phyloP scores from a whole-genome alignment of 37 sponge, comb jelly and placozoan species.

The Spongilla lacustris region DNA sequence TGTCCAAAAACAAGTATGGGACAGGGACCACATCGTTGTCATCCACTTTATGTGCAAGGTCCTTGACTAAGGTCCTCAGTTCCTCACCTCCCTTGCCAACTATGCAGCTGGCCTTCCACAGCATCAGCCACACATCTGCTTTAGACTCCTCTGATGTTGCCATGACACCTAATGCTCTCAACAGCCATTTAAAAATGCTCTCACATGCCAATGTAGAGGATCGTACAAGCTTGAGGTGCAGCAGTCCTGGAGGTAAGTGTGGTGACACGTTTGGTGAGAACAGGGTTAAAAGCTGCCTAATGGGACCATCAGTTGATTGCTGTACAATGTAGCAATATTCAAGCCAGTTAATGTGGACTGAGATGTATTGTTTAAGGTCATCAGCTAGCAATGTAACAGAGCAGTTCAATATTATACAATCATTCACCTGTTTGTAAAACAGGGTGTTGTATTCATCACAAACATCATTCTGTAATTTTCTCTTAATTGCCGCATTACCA shows the following conservation, averaged over 20 bases:
- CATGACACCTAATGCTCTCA: not conserved
- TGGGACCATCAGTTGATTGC: not conserved
- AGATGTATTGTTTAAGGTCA: not conserved
- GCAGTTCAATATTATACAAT: not conserved
- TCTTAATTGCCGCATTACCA: not conserved
- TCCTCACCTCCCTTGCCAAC: not conserved
- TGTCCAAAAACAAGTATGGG: not conserved
- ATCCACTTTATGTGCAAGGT: not conserved
- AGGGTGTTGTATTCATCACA: not conserved
- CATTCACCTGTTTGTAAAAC: not conserved
- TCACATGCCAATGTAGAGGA: not conserved
- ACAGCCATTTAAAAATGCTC: not conserved
- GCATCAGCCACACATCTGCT: not conserved
- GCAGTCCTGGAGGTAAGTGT: not conserved
- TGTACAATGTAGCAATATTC: not conserved
- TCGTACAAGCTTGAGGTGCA: not conserved
- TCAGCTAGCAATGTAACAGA: not conserved
- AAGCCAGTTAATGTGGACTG: not conserved
- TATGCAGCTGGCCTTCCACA: not conserved
- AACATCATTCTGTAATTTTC: not conserved
- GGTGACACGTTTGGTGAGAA: not conserved
- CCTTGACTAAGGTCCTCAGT: not conserved
- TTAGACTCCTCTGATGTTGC: not conserved
- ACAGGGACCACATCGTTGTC: not conserved
- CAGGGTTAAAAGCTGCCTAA: not conserved